Evolutionary conservation across 2,797 vertebrate genomes (phyloP).

Genomic region (Avahi laniger): DNA sequence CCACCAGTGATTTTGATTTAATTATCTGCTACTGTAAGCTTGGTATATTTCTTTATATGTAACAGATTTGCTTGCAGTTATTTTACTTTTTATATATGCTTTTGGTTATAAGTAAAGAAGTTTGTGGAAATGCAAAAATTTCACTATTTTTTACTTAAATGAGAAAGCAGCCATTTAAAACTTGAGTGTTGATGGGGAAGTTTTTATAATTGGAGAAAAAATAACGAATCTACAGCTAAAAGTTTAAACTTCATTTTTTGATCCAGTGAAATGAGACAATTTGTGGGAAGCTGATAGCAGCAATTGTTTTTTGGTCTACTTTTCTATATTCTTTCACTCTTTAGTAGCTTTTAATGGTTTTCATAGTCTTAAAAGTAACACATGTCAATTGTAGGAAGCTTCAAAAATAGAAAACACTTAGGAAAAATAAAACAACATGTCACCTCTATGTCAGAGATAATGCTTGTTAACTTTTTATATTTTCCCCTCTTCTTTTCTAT

Average conservation of each 20-base stretch:
- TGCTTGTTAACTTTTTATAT: background rate
- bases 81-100: background rate
- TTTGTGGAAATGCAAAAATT: conserved; percentile 14
- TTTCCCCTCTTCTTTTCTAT: background rate
- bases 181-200: background rate
- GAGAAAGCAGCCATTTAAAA: conserved; percentile 15
- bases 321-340: background rate
- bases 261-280: background rate
- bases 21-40: background rate
- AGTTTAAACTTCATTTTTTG: background rate
- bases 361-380: background rate
- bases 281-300: background rate
- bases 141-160: background rate
- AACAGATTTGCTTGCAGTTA: background rate
- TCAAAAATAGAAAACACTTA: background rate
- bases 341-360: background rate
- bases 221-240: background rate
- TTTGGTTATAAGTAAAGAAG: conserved; percentile 12
- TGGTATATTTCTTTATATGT: background rate
- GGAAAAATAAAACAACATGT: background rate
- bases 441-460: background rate
- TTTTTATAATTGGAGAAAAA: background rate
- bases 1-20: background rate
- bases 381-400: background rate
- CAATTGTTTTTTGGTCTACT: background rate